Evolutionary conservation across 2,113 vertebrate genomes (phyloP), one percentile per base, ranked within the genome.

Genomic region (Prietella phreatophila): DNA sequence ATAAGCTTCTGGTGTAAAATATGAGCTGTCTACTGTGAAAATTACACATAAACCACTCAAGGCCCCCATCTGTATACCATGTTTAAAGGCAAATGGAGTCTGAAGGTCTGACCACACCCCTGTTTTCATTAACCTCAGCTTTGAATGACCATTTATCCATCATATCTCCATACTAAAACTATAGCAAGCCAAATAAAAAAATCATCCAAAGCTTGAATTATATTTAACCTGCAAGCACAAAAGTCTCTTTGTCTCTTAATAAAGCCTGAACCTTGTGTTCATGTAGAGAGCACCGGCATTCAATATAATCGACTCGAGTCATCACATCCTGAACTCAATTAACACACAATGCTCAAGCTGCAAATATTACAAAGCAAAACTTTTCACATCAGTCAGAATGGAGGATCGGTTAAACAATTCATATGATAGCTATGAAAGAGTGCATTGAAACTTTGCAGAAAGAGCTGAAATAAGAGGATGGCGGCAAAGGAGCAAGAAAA

Each of bases 21-120:
- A 88, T 87, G 87, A 88, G 82, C 82, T 91, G 90, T 88, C 86
- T 86, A 75, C 80, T 71, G 73, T 75, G 78, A 87, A 88, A 90
- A 84, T 80, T n/a, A 80, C 3, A 55, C 50, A 71, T 30, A 58
- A 86, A 82, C 60, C 82, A 78, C 85, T 83, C 85, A 89, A 82
- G 60, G 85, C 50, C 83, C 83, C 58, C 27, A 87, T 87, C 79
- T 90, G 87, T 83, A 56, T 85, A 79, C 58, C 50, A 87, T 84
- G n/a, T 87, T 83, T 89, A 50, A 4, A 83, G 53, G 27, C 20
- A 82, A 73, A 60, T 55, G 20, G 3, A 36, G 42, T 27, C n/a
- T 82, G 42, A 83, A 83, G 25, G 83, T 60, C 65, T 39, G 56
- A 78, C 17, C 85, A 56, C 39, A 14, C 17, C 50, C 19, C 56